These are phyloP conservation scores for Megatriorchis doriae DNA, from an alignment of 2,113 vertebrate species.

Conservation along the genomic window DNA sequence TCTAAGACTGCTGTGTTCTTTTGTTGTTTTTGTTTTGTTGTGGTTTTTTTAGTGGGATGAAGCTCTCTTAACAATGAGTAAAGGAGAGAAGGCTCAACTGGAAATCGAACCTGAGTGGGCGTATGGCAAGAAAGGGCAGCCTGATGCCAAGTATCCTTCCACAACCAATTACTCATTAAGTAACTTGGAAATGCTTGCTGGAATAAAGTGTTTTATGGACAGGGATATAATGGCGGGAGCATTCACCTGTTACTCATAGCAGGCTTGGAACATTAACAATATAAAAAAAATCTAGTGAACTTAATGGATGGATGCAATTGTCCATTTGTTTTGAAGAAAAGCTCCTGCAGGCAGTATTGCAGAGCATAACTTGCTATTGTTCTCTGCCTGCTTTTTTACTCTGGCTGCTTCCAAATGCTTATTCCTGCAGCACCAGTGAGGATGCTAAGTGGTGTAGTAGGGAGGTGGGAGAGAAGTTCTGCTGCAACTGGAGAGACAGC, in stretches of 20 bases:
- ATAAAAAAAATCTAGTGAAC: too few relatives aligned
- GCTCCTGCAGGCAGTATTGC: rapidly evolving
- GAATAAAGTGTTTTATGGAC: rapidly evolving
- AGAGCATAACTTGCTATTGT: too few relatives aligned
- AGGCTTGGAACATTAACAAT: not conserved
- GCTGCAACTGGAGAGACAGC: not conserved
- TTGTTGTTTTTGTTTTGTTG: not conserved
- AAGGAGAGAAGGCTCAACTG: constrained; percentile 92
- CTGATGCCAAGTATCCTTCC: constrained; percentile 97
- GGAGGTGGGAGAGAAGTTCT: not conserved
- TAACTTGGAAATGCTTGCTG: not conserved
- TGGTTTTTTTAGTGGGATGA: constrained; percentile 87
- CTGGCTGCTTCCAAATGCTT: not conserved
- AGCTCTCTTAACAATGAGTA: constrained; percentile 92
- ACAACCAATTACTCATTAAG: rapidly evolving
- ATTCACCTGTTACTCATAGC: rapidly evolving
- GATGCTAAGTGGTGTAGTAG: rapidly evolving
- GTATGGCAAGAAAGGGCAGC: constrained; percentile 92
- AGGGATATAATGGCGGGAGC: rapidly evolving
- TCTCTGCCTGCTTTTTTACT: not conserved
- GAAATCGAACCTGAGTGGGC: constrained; percentile 97
- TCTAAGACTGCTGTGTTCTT: too few relatives aligned
- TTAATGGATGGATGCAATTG: rapidly evolving
- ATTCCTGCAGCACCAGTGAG: rapidly evolving
- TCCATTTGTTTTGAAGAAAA: too few relatives aligned